phyloP scores from a whole-genome alignment of 2,797 vertebrate species.

The Rhabdomys pumilio region DNA sequence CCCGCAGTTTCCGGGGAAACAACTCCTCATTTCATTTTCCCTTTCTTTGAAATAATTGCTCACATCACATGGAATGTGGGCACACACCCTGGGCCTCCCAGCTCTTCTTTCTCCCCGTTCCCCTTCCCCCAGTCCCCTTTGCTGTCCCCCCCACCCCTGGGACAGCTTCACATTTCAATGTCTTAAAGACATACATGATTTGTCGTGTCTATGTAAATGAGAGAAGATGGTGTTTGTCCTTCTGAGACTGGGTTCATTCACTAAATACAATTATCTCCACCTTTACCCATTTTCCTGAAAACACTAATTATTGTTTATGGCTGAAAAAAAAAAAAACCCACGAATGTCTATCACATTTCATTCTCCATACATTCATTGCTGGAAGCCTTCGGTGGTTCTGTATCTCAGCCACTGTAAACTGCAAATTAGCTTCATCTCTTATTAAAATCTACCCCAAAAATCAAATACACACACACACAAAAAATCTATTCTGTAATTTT shows the following conservation, averaged over 20 bases:
- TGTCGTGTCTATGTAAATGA: neutral
- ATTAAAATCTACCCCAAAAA: neutral
- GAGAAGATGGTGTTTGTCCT: neutral
- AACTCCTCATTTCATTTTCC: neutral
- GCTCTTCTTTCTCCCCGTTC: too few species aligned
- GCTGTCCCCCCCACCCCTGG: too few species aligned
- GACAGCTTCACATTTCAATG: neutral
- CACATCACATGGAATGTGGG: too few species aligned
- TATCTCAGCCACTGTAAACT: neutral
- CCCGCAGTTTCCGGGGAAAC: neutral
- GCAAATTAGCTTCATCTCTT: neutral
- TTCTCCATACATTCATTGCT: neutral
- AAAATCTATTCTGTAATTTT: neutral
- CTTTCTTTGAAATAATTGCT: neutral
- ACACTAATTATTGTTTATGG: neutral
- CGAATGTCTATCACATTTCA: neutral
- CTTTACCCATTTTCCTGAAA: neutral
- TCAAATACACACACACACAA: neutral
- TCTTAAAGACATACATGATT: neutral
- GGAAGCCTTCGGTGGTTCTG: neutral
- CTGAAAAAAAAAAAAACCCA: neutral
- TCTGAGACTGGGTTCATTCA: neutral
- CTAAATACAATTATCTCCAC: neutral
- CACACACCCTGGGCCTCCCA: neutral
- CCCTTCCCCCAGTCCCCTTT: too few species aligned